phyloP scores from a whole-genome alignment of 2,888 invertebrate species.

The Brenthis hecate region DNA sequence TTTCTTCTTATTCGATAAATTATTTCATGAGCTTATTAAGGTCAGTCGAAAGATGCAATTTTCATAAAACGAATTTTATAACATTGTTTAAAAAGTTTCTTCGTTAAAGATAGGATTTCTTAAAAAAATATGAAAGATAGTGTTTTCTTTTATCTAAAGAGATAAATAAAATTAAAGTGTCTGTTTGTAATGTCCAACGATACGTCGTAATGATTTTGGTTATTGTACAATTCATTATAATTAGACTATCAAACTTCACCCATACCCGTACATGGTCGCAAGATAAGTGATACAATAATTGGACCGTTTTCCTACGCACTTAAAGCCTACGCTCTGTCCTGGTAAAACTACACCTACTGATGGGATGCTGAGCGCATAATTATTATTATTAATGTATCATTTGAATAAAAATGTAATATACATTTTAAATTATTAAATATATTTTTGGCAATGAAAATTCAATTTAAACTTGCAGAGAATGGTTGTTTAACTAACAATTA shows the following conservation, averaged over 20 bases:
- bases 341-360: constrained; percentile 15
- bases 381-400: not conserved
- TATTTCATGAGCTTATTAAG: not conserved
- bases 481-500: no score
- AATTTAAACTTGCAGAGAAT: no score
- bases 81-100: no score
- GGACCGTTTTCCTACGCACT: constrained; percentile 69
- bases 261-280: constrained; percentile 44
- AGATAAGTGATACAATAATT: constrained; percentile 55
- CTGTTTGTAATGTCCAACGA: no score
- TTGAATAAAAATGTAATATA: no score
- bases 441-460: no score
- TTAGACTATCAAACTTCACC: constrained; percentile 4
- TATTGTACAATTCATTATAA: constrained; percentile 12
- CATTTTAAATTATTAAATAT: no score
- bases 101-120: no score
- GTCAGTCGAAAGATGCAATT: not conserved
- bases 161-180: no score
- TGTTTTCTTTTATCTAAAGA: no score
- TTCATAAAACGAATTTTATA: no score
- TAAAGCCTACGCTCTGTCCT: constrained; percentile 55
- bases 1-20: not conserved
- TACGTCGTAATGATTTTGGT: not conserved
- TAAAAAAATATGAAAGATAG: no score
- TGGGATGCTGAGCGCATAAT: not conserved